Base-by-base conservation (phyloP, 2,113 vertebrate species). In the Myotis davidii region DNA sequence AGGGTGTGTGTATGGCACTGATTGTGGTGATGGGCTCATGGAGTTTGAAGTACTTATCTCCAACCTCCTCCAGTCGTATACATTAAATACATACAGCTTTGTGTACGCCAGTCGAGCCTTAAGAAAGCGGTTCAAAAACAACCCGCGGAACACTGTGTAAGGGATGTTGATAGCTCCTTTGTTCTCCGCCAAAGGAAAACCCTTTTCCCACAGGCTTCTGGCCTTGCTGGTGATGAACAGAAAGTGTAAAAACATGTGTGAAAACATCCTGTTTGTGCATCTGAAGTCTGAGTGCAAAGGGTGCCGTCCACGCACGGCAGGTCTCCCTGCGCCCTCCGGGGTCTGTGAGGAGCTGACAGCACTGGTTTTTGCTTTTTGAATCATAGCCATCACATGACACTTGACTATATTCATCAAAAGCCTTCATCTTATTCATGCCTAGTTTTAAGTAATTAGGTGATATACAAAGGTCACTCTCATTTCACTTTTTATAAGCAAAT, bases 281-380 rank as follows among this genome's bases (percentile, higher is more conserved):
- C 67, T 65, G 8, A 10, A 34, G 61, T 21, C 0, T 0, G 39
- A 45, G 11, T 9, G 37, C 6, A 4, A 37, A 61, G 52, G 69
- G 48, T 4, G 16, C 23, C 4, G 21, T 11, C 4, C 0, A 13
- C 0, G 1, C 8, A 7, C n/a, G 17, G 11, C 1, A 11, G 50
- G 27, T 21, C 48, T 5, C 18, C 23, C 32, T 5, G 3, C 1
- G 0, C 27, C 61, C 65, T 16, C 50, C 1, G 7, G 32, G 54
- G 13, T 54, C 45, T 20, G 2, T 3, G 34, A 0, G 3, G 29
- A 18, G 6, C 27, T 21, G 37, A n/a, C 20, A 2, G 16, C 0
- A 1, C 9, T 7, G 29, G 11, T 4, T 34, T 9, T 23, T 32
- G 18, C 45, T 87, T 84, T 42, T 69, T 42, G 45, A 14, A 34